Conservation (phyloP, 2,797 vertebrate species). For the Oreochromis mossambicus region DNA sequence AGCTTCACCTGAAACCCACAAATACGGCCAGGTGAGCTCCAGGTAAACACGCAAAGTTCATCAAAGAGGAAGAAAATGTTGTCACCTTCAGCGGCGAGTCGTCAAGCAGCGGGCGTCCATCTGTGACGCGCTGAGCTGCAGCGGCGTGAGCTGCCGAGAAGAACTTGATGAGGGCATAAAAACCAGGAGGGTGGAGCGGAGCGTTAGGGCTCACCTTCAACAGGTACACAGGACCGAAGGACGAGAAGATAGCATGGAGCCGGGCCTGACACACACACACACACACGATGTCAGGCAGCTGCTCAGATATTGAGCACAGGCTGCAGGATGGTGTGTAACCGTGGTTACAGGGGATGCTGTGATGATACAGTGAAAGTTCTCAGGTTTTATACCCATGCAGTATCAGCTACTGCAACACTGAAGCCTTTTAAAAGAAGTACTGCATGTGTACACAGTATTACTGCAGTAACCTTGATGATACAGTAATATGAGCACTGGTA, state of each 20-base stretch:
- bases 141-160: constrained; percentile 75
- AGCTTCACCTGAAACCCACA: constrained; percentile 73
- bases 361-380: background rate
- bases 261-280: constrained; percentile 52
- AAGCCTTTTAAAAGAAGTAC: background rate
- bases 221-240: constrained; percentile 79
- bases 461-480: background rate
- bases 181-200: constrained; percentile 66
- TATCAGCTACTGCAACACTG: background rate
- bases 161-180: constrained; percentile 80
- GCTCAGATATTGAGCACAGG: background rate
- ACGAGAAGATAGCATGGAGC: constrained; percentile 68
- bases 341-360: background rate
- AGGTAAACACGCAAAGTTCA: background rate
- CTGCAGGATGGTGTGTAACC: background rate
- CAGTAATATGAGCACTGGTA: background rate
- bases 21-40: background rate
- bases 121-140: constrained; percentile 69
- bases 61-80: background rate
- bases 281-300: background rate
- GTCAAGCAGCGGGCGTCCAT: constrained; percentile 73
- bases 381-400: background rate
- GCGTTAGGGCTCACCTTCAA: constrained; percentile 75
- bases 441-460: background rate
- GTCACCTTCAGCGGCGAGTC: constrained; percentile 73